These are phyloP conservation scores for Belgica antarctica DNA, from an alignment of 2,888 invertebrate genomes.

Conservation along the genomic window DNA sequence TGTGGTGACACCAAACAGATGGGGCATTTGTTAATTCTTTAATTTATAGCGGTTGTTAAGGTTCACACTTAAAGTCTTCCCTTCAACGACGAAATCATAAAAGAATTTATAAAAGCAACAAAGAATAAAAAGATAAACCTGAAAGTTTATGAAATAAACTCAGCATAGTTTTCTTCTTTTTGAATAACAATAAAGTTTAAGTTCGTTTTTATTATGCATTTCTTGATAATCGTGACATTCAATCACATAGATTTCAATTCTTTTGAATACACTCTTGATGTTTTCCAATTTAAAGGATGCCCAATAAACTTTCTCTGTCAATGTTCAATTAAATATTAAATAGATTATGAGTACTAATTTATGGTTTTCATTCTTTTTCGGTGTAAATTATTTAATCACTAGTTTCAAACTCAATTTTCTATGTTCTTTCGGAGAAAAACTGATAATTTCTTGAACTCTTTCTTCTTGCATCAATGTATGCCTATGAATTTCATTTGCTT, in stretches of 20 bases:
- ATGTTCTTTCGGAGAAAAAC: neutral
- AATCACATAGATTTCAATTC: neutral
- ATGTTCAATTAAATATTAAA: constrained; percentile 1
- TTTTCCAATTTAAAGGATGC: too few relatives aligned
- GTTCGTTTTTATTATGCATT: constrained; percentile 33
- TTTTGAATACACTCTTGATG: constrained; percentile 7
- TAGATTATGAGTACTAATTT: neutral
- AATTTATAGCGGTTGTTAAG: constrained; percentile 19
- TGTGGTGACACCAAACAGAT: constrained; percentile 31
- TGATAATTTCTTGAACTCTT: neutral
- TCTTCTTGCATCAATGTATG: neutral
- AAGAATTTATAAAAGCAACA: neutral
- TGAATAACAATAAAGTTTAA: constrained; percentile 44
- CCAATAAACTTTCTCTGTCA: too few relatives aligned
- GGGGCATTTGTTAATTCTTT: constrained; percentile 15
- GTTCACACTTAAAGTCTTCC: neutral
- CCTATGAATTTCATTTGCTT: neutral
- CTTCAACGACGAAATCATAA: neutral
- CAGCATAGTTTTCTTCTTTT: constrained; percentile 1
- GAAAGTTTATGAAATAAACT: neutral
- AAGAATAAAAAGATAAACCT: neutral
- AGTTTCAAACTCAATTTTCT: too few relatives aligned
- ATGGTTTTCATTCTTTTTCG: neutral
- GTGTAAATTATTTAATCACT: neutral
- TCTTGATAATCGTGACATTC: too few relatives aligned